Evolutionary conservation across 2,113 vertebrate species (phyloP), one percentile per base, ranked within the genome.

Genomic region (Haplotaxodon microlepis): DNA sequence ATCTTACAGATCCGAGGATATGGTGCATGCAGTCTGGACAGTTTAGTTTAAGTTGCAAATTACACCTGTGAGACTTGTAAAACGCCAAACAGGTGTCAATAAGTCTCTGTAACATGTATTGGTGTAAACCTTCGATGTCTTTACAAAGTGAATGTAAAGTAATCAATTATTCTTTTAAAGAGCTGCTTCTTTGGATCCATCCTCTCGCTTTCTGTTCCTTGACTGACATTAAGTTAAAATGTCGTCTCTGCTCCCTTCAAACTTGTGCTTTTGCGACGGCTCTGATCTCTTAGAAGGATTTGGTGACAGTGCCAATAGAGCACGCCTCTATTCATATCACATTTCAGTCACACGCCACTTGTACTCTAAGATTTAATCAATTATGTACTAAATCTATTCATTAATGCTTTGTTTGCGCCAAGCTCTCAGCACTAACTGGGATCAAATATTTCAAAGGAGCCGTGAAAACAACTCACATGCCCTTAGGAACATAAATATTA

Each of bases 401-500:
- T 93, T 95, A 92, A 92, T 91, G 92, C 87, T 89, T 90, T 90
- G 92, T 92, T 90, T 87, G 89, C 73, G 71, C 86, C 7, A 47
- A 51, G 63, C 90, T 93, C 83, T 93, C 83, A 59, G 86, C 84
- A 86, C 88, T 86, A 81, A 93, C 87, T 87, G 84, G 86, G 86
- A 93, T 95, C 92, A 92, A 73, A 92, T 88, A 90, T 95, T 95
- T 96, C 94, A 95, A 94, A 95, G 88, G 83, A 92, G 81, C 45
- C 80, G 40, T 85, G 57, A 92, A 95, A 95, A 92, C 86, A 92
- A 82, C 88, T 93, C 53, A n/a, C 79, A 80, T 87, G 86, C 93
- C 93, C 95, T 86, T 61, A 93, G 94, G 92, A 92, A 79, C 93
- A 94, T 96, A 92, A 96, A 96, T 96, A 96, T 96, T 95, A 91